Base-by-base conservation (phyloP, 1,140 invertebrate species). In the Zaprionus taronus region DNA sequence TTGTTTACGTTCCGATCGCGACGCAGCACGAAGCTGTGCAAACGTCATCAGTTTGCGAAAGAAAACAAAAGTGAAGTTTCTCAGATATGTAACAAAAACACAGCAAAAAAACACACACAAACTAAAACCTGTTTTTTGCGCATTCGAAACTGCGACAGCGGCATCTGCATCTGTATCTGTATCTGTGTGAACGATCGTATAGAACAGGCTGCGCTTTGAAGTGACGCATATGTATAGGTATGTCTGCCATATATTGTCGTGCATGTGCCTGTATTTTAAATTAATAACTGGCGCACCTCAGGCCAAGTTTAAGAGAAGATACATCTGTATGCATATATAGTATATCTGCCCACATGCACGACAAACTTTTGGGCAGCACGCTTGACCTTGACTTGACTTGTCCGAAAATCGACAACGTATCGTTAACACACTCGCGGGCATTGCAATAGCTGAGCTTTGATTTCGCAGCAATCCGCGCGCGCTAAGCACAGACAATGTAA, bases 11-110 rank as follows among this genome's bases (percentile, higher is more conserved):
- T 63, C 22, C 15, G 20, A 51, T 51, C 47, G 47, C 28, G 36
- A 26, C 56, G 31, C 51, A 20, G 44, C 55, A 51, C 14, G 64
- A 36, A 70, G 58, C 49, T 56, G 56, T 11, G 36, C 11, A 69
- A 86, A 82, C 83, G 77, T 83, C 80, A 86, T 71, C 72, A 61
- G 49, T 79, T 71, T 72, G 66, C 24, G 28, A 64, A 58, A 72
- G 79, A 86, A 86, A 89, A 83, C 73, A 86, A 86, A 89, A 86
- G 82, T 84, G 73, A 86, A 83, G 70, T 86, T 78, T 55, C 81
- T 83, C 64, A 67, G 72, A 66, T 22, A 24, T 51, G 67, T 61
- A 47, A 47, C 41, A 17, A 17, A 47, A 47, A 47, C 28, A 31
- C 31, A 31, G 31, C 31, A 7, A 6, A 44, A 17, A 44, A 17